phyloP scores from a whole-genome alignment of 2,113 vertebrate genomes.

The Bombycilla garrulus region DNA sequence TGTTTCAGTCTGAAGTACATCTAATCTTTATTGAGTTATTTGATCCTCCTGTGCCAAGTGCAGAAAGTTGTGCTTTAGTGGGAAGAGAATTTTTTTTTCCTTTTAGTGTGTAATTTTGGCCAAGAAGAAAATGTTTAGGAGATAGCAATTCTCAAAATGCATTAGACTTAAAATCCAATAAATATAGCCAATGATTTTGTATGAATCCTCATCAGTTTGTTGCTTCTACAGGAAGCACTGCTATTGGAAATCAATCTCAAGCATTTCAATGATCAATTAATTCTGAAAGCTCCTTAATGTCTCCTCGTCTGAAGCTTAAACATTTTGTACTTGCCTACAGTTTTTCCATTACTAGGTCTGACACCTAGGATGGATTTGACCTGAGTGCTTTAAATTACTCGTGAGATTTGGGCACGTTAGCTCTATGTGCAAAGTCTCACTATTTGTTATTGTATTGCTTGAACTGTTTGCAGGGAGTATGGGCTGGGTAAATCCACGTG shows the following conservation, averaged over 20 bases:
- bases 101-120: conserved; percentile 9
- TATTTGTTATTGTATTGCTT: fast-evolving
- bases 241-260: background rate
- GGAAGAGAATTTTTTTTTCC: background rate
- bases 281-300: background rate
- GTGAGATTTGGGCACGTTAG: fast-evolving
- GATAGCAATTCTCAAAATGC: background rate
- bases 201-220: background rate
- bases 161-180: background rate
- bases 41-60: background rate
- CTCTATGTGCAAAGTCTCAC: background rate
- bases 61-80: background rate
- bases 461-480: background rate
- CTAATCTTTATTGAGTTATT: conserved; percentile 59
- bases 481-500: background rate
- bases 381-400: background rate
- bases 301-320: background rate
- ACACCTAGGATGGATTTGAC: background rate
- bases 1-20: conserved; percentile 38
- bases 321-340: background rate
- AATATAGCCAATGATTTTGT: background rate
- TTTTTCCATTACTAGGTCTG: background rate
- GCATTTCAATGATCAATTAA: background rate
- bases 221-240: background rate
- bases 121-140: background rate